Evolutionary conservation across 1,140 invertebrate genomes (phyloP).

Genomic region (Odontomachus brunneus): DNA sequence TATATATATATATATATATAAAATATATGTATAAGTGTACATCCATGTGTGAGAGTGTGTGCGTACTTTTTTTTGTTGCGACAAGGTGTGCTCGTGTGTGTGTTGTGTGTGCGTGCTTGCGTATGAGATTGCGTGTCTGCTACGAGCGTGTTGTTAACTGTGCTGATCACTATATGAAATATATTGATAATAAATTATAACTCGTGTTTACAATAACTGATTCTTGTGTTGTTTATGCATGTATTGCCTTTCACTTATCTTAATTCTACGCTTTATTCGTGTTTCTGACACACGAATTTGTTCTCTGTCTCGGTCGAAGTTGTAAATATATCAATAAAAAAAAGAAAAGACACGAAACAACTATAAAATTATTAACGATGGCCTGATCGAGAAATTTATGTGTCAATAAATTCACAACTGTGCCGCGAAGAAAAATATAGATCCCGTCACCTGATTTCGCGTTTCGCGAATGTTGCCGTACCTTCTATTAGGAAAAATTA

Average conservation of each 20-base stretch:
- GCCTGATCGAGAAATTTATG: neutral
- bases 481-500: too few species aligned
- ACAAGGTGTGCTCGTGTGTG: conserved; percentile 21
- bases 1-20: too few species aligned
- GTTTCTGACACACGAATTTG: neutral
- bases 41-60: conserved; percentile 10
- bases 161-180: conserved; percentile 77
- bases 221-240: neutral
- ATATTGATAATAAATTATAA: conserved; percentile 78
- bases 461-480: neutral
- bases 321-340: neutral
- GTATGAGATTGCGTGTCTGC: conserved; percentile 17
- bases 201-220: conserved; percentile 73
- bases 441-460: neutral
- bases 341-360: neutral
- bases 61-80: conserved; percentile 40
- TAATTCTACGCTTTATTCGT: neutral
- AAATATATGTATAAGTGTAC: conserved; percentile 22
- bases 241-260: neutral
- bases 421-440: neutral
- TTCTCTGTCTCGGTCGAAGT: neutral
- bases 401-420: conserved; percentile 9
- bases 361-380: neutral
- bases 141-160: conserved; percentile 68
- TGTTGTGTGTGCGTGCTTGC: conserved; percentile 10